Conservation (phyloP, 1,140 invertebrate species). For the Melitaea cinxia region DNA sequence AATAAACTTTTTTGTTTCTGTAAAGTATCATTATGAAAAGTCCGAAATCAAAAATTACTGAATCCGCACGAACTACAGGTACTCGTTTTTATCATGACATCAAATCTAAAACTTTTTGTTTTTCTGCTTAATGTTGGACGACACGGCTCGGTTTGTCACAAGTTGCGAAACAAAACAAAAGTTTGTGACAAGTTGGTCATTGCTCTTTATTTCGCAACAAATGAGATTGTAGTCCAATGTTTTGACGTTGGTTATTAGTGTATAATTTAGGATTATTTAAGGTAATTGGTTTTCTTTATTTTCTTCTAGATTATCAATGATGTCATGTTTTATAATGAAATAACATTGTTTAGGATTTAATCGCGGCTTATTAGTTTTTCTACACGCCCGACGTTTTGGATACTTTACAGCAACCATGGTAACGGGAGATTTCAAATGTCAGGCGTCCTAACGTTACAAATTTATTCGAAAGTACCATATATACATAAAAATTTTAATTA, state of each 20-base stretch:
- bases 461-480: no score
- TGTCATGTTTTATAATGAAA: background rate
- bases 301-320: background rate
- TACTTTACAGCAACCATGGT: no score
- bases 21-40: background rate
- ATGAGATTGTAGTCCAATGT: slow-evolving; percentile 22
- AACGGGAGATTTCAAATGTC: no score
- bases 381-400: no score
- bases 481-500: no score
- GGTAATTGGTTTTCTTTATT: background rate
- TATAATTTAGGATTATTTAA: background rate
- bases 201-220: slow-evolving; percentile 24
- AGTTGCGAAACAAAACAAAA: slow-evolving; percentile 17
- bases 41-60: background rate
- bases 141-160: slow-evolving; percentile 4
- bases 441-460: no score
- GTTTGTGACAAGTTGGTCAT: slow-evolving; percentile 27
- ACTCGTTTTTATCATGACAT: slow-evolving; percentile 15
- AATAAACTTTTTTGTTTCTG: background rate
- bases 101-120: slow-evolving; percentile 21
- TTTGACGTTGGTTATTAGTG: slow-evolving; percentile 12
- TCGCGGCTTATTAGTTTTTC: no score
- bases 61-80: background rate
- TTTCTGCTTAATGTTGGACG: background rate
- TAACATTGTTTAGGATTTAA: no score